Evolutionary conservation across 2,888 invertebrate genomes (phyloP), one percentile per base, ranked within the genome.

Genomic region (Achlya flavicornis): DNA sequence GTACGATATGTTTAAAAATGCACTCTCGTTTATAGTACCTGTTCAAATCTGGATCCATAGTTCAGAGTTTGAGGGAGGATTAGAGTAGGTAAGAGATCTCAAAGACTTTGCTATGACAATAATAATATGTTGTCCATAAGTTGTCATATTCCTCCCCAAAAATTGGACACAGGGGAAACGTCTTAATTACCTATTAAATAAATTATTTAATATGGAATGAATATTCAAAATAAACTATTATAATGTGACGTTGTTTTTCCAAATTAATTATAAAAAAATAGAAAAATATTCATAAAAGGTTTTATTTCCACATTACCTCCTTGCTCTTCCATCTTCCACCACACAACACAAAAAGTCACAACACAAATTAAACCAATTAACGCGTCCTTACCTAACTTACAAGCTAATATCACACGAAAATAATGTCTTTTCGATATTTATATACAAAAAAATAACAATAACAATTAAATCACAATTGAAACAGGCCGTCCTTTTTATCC

Each of bases 381-480:
- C 53, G 53, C 53, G 60, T 43, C 38, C 33, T 11, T 70, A 77
- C 69, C 74, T 79, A 85, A 86, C 88, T 86, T 89, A 90, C 67
- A 74, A 74, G 77, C 91, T 92, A 92, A 82, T 92, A 92, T 92
- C 92, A 92, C 92, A 91, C 90, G 69, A 75, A 78, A 77, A 81
- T 79, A 77, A 74, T 66, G 71, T 69, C 71, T 70, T 72, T 74
- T 66, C 70, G 46, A n/a, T 46, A 10, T 46, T 63, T 72, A 65
- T 58, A 53, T 66, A 69, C 67, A 68, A 73, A 61, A 64, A 66
- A 66, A 65, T 71, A 65, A 38, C 35, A 58, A 46, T 48, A 41
- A 48, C 66, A 64, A 43, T 59, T 61, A 32, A 57, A 61, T 58
- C 57, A 61, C 53, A 62, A 46, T 48, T 26, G 3, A 53, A 19